phyloP scores from a whole-genome alignment of 2,888 invertebrate genomes.

The Drosophila mayaguana region DNA sequence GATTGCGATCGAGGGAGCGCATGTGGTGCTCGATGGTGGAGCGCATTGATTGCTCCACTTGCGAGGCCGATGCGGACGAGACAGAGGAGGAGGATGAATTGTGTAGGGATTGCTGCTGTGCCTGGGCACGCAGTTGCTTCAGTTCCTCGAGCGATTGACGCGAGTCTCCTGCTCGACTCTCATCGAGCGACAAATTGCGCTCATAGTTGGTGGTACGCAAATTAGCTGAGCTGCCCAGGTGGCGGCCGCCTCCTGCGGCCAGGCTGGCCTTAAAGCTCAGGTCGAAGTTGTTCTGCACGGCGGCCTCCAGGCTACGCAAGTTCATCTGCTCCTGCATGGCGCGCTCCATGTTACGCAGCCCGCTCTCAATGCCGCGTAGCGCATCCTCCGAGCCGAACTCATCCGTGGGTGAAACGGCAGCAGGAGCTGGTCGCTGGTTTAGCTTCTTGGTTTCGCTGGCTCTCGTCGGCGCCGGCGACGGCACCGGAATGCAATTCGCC shows the following conservation, averaged over 20 bases:
- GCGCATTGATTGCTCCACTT: slow-evolving; percentile 82
- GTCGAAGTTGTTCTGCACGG: slow-evolving; percentile 79
- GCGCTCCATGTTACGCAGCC: slow-evolving; percentile 85
- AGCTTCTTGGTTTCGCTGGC: slow-evolving; percentile 79
- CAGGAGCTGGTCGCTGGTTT: slow-evolving; percentile 37
- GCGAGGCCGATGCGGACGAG: slow-evolving; percentile 53
- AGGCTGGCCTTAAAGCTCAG: slow-evolving; percentile 79
- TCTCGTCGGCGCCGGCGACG: slow-evolving; percentile 81
- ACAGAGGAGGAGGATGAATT: slow-evolving; percentile 64
- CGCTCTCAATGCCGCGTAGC: slow-evolving; percentile 85
- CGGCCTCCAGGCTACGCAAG: slow-evolving; percentile 83
- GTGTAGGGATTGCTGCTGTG: slow-evolving; percentile 78
- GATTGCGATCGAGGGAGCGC: slow-evolving; percentile 85
- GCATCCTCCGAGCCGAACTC: slow-evolving; percentile 85
- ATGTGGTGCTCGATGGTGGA: slow-evolving; percentile 85
- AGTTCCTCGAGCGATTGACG: slow-evolving; percentile 82
- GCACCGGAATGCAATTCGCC: slow-evolving; percentile 61
- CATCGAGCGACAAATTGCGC: slow-evolving; percentile 82
- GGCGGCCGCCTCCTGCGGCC: slow-evolving; percentile 64
- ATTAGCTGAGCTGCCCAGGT: slow-evolving; percentile 74
- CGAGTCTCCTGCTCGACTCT: slow-evolving; percentile 75
- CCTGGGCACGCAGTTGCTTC: slow-evolving; percentile 81
- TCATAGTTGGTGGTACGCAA: slow-evolving; percentile 78
- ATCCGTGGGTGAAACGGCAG: slow-evolving; percentile 81
- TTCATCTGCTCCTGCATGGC: slow-evolving; percentile 86